Percentiles rank a stretch among this genome's conserved stretches.
phyloP scores from a whole-genome alignment of 2,113 vertebrate species.

The Hyla sarda region DNA sequence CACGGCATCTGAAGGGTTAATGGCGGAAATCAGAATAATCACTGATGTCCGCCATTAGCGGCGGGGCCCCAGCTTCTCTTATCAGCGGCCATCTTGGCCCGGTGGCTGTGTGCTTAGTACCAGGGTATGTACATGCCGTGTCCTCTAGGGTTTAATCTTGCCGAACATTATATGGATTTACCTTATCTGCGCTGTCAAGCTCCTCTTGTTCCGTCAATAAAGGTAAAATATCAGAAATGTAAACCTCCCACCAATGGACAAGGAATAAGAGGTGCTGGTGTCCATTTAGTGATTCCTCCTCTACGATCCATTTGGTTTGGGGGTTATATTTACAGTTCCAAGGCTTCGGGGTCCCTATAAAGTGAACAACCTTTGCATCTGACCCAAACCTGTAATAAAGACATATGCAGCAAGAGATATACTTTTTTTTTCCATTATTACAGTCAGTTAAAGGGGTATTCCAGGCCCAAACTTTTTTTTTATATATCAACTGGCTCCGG shows the following conservation, averaged over 20 bases:
- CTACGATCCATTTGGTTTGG: conserved; percentile 63
- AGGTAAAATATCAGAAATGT: conserved; percentile 64
- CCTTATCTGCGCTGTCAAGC: not conserved
- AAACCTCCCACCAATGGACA: conserved; percentile 81
- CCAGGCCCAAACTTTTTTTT: no score
- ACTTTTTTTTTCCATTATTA: no score
- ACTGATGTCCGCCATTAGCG: no score
- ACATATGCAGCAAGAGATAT: not conserved
- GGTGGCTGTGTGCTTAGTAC: no score
- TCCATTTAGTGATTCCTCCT: conserved; percentile 53
- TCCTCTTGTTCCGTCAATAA: conserved; percentile 55
- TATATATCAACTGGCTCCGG: no score
- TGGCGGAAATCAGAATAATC: no score
- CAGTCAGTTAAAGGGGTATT: no score
- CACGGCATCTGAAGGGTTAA: no score
- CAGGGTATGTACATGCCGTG: no score
- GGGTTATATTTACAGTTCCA: conserved; percentile 76
- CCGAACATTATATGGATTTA: not conserved
- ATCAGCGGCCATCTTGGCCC: no score
- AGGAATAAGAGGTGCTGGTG: conserved; percentile 69
- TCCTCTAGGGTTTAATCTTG: no score
- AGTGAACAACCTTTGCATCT: conserved; percentile 85
- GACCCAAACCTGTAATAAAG: conserved; percentile 72
- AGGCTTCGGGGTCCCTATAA: conserved; percentile 82
- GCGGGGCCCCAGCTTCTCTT: no score